These are phyloP conservation scores for Eretmochelys imbricata DNA, from an alignment of 2,113 vertebrate genomes.

Conservation along the genomic window DNA sequence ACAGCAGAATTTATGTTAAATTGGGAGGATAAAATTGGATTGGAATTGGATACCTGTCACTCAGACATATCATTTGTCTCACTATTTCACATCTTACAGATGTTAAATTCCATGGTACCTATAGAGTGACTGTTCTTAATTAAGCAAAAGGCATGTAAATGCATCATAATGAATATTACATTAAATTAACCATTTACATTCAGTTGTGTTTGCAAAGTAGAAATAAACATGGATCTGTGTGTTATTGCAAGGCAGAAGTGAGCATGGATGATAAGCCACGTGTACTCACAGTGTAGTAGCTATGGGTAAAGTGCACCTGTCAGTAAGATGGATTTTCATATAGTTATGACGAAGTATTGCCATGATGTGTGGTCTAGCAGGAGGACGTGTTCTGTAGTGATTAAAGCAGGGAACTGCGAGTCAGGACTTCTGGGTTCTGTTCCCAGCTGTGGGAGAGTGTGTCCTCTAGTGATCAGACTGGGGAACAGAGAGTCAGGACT, in stretches of 20 bases:
- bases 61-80: slow-evolving; percentile 50
- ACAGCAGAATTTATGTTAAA: slow-evolving; percentile 57
- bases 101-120: slow-evolving; percentile 51
- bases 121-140: slow-evolving; percentile 59
- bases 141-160: slow-evolving; percentile 59
- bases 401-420: background rate
- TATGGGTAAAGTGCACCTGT: background rate
- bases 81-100: slow-evolving; percentile 47
- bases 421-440: background rate
- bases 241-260: background rate
- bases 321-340: background rate
- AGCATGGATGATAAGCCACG: background rate
- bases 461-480: background rate
- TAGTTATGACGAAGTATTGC: background rate
- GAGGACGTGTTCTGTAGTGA: background rate
- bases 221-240: background rate
- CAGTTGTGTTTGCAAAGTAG: slow-evolving; percentile 61
- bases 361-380: background rate
- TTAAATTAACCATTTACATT: slow-evolving; percentile 54
- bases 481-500: background rate
- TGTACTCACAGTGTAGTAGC: background rate
- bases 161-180: slow-evolving; percentile 61
- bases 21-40: slow-evolving; percentile 67
- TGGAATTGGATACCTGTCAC: slow-evolving; percentile 54
- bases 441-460: background rate